Percentiles rank a stretch among this genome's conserved stretches.
phyloP scores from a whole-genome alignment of 1,140 invertebrate genomes.

The Hermetia illucens region DNA sequence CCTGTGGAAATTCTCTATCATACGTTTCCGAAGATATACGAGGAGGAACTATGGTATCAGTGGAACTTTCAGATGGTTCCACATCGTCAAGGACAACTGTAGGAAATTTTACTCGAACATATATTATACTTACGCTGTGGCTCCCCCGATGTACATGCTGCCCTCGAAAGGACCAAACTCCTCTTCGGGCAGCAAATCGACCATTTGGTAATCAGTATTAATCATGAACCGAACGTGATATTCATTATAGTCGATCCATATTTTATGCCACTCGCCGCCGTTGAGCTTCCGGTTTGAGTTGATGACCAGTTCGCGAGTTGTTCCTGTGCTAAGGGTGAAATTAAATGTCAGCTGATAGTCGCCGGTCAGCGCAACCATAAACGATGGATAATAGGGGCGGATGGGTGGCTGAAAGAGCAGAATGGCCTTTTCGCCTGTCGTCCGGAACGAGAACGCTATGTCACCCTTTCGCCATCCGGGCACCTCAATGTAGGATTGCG shows the following conservation, averaged over 20 bases:
- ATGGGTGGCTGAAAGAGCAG: slow-evolving; percentile 81
- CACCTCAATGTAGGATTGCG: slow-evolving; percentile 80
- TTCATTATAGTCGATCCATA: slow-evolving; percentile 86
- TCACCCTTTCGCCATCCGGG: slow-evolving; percentile 84
- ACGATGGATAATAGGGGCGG: slow-evolving; percentile 73
- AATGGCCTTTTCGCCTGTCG: slow-evolving; percentile 77
- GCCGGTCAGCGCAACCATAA: slow-evolving; percentile 75
- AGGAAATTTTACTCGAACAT: slow-evolving; percentile 1
- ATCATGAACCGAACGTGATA: slow-evolving; percentile 90
- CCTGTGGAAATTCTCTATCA: too few species aligned
- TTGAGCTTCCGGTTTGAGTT: slow-evolving; percentile 68
- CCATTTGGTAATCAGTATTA: slow-evolving; percentile 76
- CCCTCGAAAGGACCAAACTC: slow-evolving; percentile 85
- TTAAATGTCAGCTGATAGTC: slow-evolving; percentile 79
- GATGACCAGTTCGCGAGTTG: slow-evolving; percentile 60
- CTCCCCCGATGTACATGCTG: slow-evolving; percentile 83
- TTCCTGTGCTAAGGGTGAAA: slow-evolving; percentile 74
- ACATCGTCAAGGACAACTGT: too few species aligned
- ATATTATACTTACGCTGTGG: slow-evolving; percentile 55
- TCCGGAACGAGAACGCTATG: slow-evolving; percentile 83
- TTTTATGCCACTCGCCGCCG: slow-evolving; percentile 88
- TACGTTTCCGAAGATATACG: too few species aligned
- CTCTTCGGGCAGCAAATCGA: slow-evolving; percentile 67
- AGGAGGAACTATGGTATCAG: too few species aligned
- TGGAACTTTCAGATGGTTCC: too few species aligned